Conservation (phyloP, 1,140 invertebrate genomes). For the Drosophila sproati region DNA sequence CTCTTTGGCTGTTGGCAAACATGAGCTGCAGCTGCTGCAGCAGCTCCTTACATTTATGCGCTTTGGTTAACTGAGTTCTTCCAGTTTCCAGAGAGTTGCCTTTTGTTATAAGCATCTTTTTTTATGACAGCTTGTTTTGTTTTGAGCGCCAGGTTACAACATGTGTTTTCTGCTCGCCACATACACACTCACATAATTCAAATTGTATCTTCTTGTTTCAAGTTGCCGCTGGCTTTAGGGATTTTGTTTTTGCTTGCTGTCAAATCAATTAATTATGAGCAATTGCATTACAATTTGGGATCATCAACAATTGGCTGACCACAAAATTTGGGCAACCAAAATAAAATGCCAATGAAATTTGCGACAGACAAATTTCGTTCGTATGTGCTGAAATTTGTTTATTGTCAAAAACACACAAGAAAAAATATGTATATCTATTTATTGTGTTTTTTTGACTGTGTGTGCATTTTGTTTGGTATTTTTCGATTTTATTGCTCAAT, state of each 20-base stretch:
- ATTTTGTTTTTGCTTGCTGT: constrained; percentile 23
- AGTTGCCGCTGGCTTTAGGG: constrained; percentile 27
- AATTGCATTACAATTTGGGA: constrained; percentile 30
- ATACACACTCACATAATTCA: constrained; percentile 9
- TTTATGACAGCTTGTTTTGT: constrained; percentile 73
- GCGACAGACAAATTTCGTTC: constrained; percentile 53
- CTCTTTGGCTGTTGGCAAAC: constrained; percentile 65
- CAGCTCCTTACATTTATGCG: constrained; percentile 65
- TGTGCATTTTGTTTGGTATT: constrained; percentile 54
- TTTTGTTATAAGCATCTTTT: constrained; percentile 41
- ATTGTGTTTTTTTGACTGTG: constrained; percentile 15
- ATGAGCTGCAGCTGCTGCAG: constrained; percentile 28
- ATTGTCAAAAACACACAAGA: constrained; percentile 39
- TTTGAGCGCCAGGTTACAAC: constrained; percentile 57
- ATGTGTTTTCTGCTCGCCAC: constrained; percentile 56
- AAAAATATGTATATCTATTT: constrained; percentile 7
- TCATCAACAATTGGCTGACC: constrained; percentile 14
- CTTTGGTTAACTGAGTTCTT: constrained; percentile 50
- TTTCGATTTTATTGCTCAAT: constrained; percentile 76
- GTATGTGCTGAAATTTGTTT: constrained; percentile 39
- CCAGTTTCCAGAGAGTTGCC: constrained; percentile 14
- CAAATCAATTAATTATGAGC: constrained; percentile 53
- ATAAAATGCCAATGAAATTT: constrained; percentile 56
- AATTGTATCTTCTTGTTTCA: constrained; percentile 10
- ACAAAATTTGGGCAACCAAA: constrained; percentile 7